A percentile compares a stretch with the other conserved stretches of the same genome.
phyloP scores from a whole-genome alignment of 1,140 invertebrate genomes.

The Prorops nasuta region DNA sequence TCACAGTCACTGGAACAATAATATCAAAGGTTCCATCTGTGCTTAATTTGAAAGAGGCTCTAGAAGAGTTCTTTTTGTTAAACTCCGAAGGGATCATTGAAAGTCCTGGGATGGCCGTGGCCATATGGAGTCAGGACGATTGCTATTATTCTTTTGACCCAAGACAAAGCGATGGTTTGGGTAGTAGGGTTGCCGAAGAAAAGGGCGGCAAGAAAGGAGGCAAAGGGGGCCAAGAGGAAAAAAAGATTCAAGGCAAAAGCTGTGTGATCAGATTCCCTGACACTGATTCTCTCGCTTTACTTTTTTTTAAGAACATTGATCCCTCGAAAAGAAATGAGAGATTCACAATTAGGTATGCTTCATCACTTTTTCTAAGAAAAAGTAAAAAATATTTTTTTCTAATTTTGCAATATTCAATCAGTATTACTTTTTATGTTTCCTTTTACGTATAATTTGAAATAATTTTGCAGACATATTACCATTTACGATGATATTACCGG shows the following conservation, averaged over 20 bases:
- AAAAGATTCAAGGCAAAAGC: constrained; percentile 34
- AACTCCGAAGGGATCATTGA: constrained; percentile 41
- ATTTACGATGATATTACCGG: constrained; percentile 38
- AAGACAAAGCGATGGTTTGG: constrained; percentile 33
- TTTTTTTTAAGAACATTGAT: constrained; percentile 35
- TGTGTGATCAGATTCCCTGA: constrained; percentile 39
- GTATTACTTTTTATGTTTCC: too few species aligned
- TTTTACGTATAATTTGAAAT: too few species aligned
- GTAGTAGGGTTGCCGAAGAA: constrained; percentile 25
- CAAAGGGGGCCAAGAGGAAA: constrained; percentile 6
- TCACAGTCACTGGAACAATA: constrained; percentile 41
- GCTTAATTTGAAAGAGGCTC: constrained; percentile 33
- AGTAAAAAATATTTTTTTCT: background rate
- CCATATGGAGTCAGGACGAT: constrained; percentile 42
- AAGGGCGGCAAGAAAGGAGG: constrained; percentile 12
- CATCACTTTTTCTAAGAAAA: background rate
- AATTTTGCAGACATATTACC: constrained; percentile 24
- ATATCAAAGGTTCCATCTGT: constrained; percentile 33
- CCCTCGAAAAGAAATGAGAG: constrained; percentile 36
- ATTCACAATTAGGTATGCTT: constrained; percentile 28
- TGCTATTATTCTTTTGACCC: constrained; percentile 47
- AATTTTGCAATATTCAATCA: too few species aligned
- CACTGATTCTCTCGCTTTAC: constrained; percentile 18
- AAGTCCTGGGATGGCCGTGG: constrained; percentile 29
- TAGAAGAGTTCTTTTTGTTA: constrained; percentile 42